These are phyloP conservation scores for Sepiola atlantica DNA, from an alignment of 2,888 invertebrate genomes.

Conservation along the genomic window DNA sequence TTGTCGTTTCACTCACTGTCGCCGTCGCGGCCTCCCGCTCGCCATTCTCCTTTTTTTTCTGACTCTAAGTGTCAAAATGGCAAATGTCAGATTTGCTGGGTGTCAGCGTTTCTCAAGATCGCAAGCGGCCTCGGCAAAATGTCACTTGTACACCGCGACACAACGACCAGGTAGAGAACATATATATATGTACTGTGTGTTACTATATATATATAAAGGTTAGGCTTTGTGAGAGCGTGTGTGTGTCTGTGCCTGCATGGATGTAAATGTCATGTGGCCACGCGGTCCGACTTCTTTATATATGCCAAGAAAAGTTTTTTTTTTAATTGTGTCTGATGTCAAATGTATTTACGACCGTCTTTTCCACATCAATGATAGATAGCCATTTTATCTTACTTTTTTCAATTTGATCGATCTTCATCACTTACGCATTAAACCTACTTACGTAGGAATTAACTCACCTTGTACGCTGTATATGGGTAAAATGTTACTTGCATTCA, in stretches of 20 bases:
- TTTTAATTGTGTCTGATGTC: not conserved
- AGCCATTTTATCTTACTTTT: not conserved
- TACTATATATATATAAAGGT: too few species aligned
- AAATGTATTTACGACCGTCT: constrained; percentile 2
- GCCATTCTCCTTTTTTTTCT: not conserved
- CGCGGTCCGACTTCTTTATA: not conserved
- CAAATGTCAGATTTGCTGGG: not conserved
- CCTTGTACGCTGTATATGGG: too few species aligned
- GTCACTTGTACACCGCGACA: constrained; percentile 9
- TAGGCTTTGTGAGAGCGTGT: too few species aligned
- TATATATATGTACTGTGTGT: too few species aligned
- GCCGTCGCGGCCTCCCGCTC: not conserved
- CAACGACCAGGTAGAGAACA: not conserved
- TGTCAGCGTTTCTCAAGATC: constrained; percentile 32
- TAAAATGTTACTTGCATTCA: too few species aligned
- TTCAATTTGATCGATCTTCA: too few species aligned
- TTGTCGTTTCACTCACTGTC: not conserved
- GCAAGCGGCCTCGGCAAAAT: constrained; percentile 21
- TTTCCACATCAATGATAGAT: not conserved
- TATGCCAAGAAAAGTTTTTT: not conserved
- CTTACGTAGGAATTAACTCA: too few species aligned
- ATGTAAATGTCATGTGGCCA: constrained; percentile 8
- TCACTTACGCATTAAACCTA: too few species aligned
- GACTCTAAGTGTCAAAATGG: not conserved
- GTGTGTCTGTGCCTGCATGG: not conserved